Evolutionary conservation across 2,888 invertebrate species (phyloP), one percentile per base, ranked within the genome.

Genomic region (Chelonus formosanus): DNA sequence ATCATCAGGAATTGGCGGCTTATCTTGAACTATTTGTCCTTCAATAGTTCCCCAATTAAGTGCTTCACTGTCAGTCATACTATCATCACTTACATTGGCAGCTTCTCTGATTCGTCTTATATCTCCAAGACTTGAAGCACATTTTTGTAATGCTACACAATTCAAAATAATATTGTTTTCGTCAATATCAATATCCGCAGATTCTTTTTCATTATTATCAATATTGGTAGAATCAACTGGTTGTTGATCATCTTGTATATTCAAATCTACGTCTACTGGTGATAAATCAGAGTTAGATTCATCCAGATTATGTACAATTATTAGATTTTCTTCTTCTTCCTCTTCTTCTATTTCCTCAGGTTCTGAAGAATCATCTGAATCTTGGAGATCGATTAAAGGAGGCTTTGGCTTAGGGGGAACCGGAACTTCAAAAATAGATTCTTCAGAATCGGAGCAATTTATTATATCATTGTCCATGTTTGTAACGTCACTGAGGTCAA

Each of bases 351-450:
- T 59, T 58, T 65, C 40, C 31, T 57, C 53, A n/a, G 48, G 53
- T 5, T 55, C 50, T 4, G 60, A 66, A 6, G 53, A 68, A 5
- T 75, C 75, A 10, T 78, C 79, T 0, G 79, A 79, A 67, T 82
- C 81, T 5, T 75, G 70, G 40, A 83, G 70, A 61, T 78, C 71
- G 56, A 84, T 80, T 8, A 82, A 32, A 6, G 71, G 76, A 31
- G 84, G 84, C 10, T 68, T 56, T 6, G 81, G 78, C 68, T 82
- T 84, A 3, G 81, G 82, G 3, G 83, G 79, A 34, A 83, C 71
- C 6, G 84, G 84, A 52, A 84, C 77, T 72, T 84, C 84, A 34
- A 75, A 74, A 65, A 83, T 80, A 3, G 84, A 84, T 40, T 76
- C 76, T 10, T 80, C 79, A 0, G 81, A 80, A 32, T 80, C 78